phyloP scores from a whole-genome alignment of 2,797 vertebrate genomes.

The Myotis planiceps region DNA sequence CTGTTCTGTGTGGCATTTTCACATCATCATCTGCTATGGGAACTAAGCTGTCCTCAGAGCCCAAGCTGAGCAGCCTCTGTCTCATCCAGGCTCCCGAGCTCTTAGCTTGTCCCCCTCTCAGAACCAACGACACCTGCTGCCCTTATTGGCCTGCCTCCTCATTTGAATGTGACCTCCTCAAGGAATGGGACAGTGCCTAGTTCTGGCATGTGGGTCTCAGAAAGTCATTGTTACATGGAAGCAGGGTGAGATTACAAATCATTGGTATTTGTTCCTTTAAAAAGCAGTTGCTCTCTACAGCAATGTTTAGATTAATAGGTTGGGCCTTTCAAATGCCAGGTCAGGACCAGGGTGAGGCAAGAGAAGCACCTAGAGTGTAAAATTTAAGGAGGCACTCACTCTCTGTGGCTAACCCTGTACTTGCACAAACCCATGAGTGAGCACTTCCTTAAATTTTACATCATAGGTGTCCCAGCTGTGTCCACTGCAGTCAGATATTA shows the following conservation, averaged over 20 bases:
- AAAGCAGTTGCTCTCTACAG: background rate
- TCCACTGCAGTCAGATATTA: background rate
- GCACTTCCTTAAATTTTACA: background rate
- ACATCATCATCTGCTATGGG: background rate
- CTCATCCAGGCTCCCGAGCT: rapidly evolving
- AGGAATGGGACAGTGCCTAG: background rate
- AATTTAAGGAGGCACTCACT: background rate
- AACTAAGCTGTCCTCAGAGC: background rate
- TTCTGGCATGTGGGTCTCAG: background rate
- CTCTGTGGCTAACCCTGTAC: background rate
- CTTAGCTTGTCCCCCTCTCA: background rate
- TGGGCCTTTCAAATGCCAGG: background rate
- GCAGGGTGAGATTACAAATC: background rate
- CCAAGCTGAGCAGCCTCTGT: background rate
- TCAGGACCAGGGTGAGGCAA: background rate
- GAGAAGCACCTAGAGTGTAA: background rate
- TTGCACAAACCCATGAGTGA: background rate
- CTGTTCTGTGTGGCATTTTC: background rate
- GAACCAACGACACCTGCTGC: background rate
- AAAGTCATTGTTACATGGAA: background rate
- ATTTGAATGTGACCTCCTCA: background rate
- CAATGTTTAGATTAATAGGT: background rate
- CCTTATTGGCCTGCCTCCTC: background rate
- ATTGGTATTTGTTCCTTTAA: background rate
- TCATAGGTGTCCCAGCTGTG: background rate